A percentile compares a stretch with the other conserved stretches of the same genome.
Conservation (phyloP, 2,888 invertebrate species). For the Pristionchus maxplancki region DNA sequence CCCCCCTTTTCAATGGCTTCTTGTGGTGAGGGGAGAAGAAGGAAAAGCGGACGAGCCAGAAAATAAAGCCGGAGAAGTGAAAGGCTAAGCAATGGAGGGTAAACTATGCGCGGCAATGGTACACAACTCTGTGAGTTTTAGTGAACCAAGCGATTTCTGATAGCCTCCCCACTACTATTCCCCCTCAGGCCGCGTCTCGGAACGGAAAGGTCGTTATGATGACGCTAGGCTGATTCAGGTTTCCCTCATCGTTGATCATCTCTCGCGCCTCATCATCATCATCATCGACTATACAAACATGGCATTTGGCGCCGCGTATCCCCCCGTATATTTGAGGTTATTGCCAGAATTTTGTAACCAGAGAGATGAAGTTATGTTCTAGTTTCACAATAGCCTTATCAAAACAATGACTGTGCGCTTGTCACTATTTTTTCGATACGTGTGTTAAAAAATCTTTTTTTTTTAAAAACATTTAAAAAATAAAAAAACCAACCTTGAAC, state of each 20-base stretch:
- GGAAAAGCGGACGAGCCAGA: neutral
- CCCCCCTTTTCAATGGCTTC: neutral
- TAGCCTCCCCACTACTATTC: too few species aligned
- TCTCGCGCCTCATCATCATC: neutral
- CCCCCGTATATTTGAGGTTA: neutral
- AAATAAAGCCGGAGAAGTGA: conserved; percentile 18
- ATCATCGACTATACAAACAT: neutral
- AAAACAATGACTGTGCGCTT: neutral
- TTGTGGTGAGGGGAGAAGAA: neutral
- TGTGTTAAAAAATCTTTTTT: too few species aligned
- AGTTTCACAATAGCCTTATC: neutral
- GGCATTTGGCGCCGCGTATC: neutral
- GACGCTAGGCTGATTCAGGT: neutral
- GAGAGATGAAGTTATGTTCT: neutral
- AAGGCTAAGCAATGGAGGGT: neutral
- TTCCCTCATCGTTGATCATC: neutral
- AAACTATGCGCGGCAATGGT: neutral
- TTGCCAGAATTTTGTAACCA: neutral
- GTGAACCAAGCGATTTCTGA: too few species aligned
- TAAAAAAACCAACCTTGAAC: conserved; percentile 67
- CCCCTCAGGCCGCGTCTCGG: too few species aligned
- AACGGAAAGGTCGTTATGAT: neutral
- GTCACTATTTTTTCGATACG: neutral
- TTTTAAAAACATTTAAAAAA: neutral
- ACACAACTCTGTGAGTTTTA: too few species aligned